phyloP scores from a whole-genome alignment of 1,140 invertebrate species.

The Monomorium pharaonis region DNA sequence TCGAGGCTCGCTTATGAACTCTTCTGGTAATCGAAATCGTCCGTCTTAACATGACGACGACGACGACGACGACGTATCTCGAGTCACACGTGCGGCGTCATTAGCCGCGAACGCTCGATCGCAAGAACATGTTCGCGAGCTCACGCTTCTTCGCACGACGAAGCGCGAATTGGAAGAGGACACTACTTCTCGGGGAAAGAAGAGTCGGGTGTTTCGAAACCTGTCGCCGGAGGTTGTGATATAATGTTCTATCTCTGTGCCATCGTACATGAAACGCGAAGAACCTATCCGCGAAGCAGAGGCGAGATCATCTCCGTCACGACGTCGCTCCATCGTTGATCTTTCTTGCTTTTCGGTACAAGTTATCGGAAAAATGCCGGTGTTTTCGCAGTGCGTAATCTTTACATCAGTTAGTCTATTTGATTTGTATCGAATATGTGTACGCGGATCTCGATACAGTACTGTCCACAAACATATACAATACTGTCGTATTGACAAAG shows the following conservation, averaged over 20 bases:
- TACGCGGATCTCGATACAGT: background rate
- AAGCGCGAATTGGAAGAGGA: constrained; percentile 19
- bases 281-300: constrained; percentile 13
- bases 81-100: background rate
- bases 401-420: background rate
- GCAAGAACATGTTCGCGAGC: background rate
- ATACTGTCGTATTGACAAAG: background rate
- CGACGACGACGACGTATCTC: background rate
- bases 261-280: constrained; percentile 66
- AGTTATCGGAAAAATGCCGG: background rate
- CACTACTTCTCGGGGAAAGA: background rate
- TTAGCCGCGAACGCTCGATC: background rate
- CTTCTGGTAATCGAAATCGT: constrained; percentile 79
- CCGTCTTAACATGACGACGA: constrained; percentile 3
- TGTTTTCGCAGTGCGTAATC: background rate
- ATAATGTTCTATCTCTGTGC: constrained; percentile 70
- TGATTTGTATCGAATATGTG: constrained; percentile 4
- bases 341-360: background rate
- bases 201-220: constrained; percentile 51
- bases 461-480: background rate
- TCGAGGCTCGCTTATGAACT: constrained; percentile 79
- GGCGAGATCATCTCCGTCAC: constrained; percentile 24
- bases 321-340: constrained; percentile 22
- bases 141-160: background rate
- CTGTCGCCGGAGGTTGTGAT: constrained; percentile 70